Evolutionary conservation across 2,888 invertebrate species (phyloP).

Genomic region (Julus scandinavius): DNA sequence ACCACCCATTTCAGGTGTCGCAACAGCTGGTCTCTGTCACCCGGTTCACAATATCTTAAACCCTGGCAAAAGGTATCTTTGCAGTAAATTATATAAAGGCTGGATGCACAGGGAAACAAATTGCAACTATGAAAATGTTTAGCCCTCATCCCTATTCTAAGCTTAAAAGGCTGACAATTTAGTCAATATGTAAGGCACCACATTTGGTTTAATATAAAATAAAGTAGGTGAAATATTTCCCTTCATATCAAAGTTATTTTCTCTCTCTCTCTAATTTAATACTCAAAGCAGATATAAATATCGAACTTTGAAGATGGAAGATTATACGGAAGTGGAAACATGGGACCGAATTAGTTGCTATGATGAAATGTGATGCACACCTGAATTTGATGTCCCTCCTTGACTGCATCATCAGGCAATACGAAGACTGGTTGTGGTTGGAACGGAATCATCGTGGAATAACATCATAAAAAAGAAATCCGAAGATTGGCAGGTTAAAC

Average conservation of each 20-base stretch:
- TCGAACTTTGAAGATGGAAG: background rate
- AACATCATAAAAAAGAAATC: too few species aligned
- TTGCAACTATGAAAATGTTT: background rate
- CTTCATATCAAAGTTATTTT: background rate
- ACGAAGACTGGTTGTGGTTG: background rate
- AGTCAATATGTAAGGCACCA: conserved; percentile 25
- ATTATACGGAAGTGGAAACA: background rate
- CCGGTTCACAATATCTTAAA: too few species aligned
- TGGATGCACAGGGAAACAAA: background rate
- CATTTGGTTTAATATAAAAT: background rate
- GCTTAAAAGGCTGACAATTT: background rate
- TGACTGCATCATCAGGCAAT: conserved; percentile 11
- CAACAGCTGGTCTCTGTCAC: too few species aligned
- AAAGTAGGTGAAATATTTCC: background rate
- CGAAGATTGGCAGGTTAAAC: too few species aligned
- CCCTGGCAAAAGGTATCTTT: background rate
- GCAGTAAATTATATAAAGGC: background rate
- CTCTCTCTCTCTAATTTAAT: background rate
- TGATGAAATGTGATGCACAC: background rate
- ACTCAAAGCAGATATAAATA: background rate
- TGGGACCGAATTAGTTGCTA: background rate
- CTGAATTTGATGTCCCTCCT: background rate
- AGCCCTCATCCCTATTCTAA: background rate
- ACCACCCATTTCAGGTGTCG: too few species aligned
- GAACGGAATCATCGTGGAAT: conserved; percentile 23